These are phyloP conservation scores for Zaprionus taronus DNA, from an alignment of 1,140 invertebrate species.

Conservation along the genomic window DNA sequence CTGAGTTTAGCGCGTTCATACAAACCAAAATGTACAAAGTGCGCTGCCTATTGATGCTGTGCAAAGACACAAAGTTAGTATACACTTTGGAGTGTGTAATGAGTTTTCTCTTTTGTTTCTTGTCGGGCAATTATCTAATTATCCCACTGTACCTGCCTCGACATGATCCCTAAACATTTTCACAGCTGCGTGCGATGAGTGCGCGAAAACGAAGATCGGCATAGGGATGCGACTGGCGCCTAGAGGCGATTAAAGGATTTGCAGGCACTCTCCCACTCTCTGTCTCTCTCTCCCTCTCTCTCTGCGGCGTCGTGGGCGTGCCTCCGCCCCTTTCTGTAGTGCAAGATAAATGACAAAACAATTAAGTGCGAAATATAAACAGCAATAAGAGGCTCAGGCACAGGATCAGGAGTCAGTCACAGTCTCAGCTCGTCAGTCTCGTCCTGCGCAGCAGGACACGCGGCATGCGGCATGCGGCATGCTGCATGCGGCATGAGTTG, in stretches of 20 bases:
- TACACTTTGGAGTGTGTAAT: background rate
- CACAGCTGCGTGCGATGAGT: slow-evolving; percentile 50
- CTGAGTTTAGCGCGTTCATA: too few species aligned
- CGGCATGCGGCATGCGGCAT: slow-evolving; percentile 17
- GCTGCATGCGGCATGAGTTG: slow-evolving; percentile 37
- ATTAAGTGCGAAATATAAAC: slow-evolving; percentile 84
- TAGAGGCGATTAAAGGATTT: slow-evolving; percentile 73
- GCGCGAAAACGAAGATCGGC: slow-evolving; percentile 18
- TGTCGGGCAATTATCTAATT: background rate
- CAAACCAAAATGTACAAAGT: too few species aligned
- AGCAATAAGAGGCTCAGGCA: slow-evolving; percentile 42
- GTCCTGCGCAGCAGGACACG: slow-evolving; percentile 38
- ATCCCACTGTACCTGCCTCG: background rate
- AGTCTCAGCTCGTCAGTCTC: too few species aligned
- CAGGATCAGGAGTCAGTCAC: background rate
- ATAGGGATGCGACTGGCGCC: slow-evolving; percentile 52
- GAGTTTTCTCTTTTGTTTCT: background rate
- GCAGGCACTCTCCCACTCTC: slow-evolving; percentile 2
- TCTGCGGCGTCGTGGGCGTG: slow-evolving; percentile 31
- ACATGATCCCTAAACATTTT: slow-evolving; percentile 37
- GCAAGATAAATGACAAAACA: slow-evolving; percentile 83
- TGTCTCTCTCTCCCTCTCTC: background rate
- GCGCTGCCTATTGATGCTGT: too few species aligned
- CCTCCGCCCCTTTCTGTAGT: background rate
- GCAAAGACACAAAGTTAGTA: too few species aligned